phyloP scores from a whole-genome alignment of 2,888 invertebrate genomes.

The Lumbricus terrestris region DNA sequence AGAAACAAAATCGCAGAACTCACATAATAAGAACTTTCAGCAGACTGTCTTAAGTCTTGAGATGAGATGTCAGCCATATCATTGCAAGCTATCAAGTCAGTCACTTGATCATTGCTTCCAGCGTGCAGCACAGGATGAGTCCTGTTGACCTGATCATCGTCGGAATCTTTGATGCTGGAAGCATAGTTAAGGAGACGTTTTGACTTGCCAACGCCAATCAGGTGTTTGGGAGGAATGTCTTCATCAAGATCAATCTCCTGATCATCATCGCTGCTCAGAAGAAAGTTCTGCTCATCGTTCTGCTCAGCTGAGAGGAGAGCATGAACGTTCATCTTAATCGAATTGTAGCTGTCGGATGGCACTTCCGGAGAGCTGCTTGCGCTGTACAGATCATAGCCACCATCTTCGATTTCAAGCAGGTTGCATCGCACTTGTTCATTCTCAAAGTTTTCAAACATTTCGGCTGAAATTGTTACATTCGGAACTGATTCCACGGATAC shows the following conservation, averaged over 20 bases:
- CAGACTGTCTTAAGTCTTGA: background rate
- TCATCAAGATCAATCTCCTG: constrained; percentile 28
- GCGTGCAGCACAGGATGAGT: background rate
- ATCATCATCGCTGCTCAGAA: constrained; percentile 28
- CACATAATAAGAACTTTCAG: background rate
- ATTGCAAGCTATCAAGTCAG: background rate
- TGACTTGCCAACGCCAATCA: background rate
- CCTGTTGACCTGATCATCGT: too few species aligned
- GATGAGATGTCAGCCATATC: too few species aligned
- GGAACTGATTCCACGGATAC: background rate
- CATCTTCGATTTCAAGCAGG: constrained; percentile 3
- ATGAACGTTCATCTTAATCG: background rate
- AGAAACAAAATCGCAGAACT: background rate
- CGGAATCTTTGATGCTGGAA: background rate
- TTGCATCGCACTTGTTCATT: background rate
- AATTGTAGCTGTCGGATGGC: constrained; percentile 7
- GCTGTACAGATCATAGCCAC: background rate
- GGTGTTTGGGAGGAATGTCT: constrained; percentile 27
- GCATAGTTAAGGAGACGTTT: background rate
- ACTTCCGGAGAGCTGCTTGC: constrained; percentile 14
- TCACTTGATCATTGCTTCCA: background rate
- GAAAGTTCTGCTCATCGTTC: constrained; percentile 5
- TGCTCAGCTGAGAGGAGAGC: background rate
- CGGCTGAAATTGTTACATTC: background rate
- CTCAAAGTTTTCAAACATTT: background rate